Percentiles rank a stretch among this genome's conserved stretches.
Evolutionary conservation across 2,888 invertebrate species (phyloP).

Genomic region (Agrotis clavis): DNA sequence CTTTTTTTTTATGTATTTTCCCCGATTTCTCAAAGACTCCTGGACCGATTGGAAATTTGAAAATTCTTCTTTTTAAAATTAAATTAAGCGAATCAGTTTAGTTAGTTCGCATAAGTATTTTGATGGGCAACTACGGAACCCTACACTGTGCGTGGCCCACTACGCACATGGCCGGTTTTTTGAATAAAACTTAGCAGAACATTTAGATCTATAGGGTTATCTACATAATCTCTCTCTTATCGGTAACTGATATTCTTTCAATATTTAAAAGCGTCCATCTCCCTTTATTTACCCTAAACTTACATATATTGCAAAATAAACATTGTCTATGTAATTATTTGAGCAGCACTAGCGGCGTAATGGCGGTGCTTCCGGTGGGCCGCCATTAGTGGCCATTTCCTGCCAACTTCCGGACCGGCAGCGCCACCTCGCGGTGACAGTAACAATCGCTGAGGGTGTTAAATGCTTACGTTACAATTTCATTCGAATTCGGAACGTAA

Average conservation of each 20-base stretch:
- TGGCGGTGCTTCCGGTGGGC: conserved; percentile 87
- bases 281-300: conserved; percentile 63
- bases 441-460: conserved; percentile 61
- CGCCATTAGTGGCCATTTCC: conserved; percentile 91
- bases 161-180: no score
- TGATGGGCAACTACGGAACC: no score
- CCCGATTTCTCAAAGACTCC: no score
- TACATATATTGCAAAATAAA: conserved; percentile 73
- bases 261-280: conserved; percentile 48
- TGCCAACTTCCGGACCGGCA: conserved; percentile 82
- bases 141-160: no score
- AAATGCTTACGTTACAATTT: conserved; percentile 63
- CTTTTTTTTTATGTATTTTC: no score
- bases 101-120: no score
- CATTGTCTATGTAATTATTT: conserved; percentile 86
- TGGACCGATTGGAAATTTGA: no score
- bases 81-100: no score
- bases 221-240: conserved; percentile 3
- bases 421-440: conserved; percentile 74
- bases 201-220: not conserved
- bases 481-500: conserved; percentile 60
- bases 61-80: no score
- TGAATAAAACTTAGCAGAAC: no score
- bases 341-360: conserved; percentile 87
- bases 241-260: conserved; percentile 36